Conservation (phyloP, 1,140 invertebrate genomes). For the Caerostris extrusa region DNA sequence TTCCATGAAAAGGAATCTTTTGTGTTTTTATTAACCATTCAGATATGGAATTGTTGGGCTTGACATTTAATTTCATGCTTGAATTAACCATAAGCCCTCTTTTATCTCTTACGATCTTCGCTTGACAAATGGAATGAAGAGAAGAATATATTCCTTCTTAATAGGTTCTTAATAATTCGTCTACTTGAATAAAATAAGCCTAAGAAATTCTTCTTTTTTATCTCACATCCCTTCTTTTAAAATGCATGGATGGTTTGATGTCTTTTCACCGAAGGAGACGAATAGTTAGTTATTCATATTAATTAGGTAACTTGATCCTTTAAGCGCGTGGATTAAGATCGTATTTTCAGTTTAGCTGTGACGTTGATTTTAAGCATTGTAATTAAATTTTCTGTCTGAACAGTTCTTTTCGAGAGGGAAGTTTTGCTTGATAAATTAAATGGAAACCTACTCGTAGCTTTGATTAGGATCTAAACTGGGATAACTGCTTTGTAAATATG, state of each 20-base stretch:
- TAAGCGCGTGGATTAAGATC: constrained; percentile 4
- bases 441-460: neutral
- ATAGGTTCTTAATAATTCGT: constrained; percentile 50
- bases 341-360: neutral
- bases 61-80: constrained; percentile 74
- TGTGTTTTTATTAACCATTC: constrained; percentile 63
- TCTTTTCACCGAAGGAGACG: neutral
- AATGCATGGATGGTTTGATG: constrained; percentile 26
- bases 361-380: neutral
- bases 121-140: constrained; percentile 21
- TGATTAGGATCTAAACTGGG: neutral
- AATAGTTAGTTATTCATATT: constrained; percentile 25
- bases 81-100: constrained; percentile 34
- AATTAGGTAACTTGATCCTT: constrained; percentile 48
- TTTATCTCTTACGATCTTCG: constrained; percentile 43
- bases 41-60: constrained; percentile 50
- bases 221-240: neutral
- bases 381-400: constrained; percentile 52
- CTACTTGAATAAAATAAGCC: neutral
- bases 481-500: neutral
- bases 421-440: constrained; percentile 5
- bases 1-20: neutral
- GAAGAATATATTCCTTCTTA: constrained; percentile 53
- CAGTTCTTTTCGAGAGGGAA: neutral
- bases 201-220: neutral